Conservation (phyloP, 2,888 invertebrate genomes). For the Vesta saturnalis region DNA sequence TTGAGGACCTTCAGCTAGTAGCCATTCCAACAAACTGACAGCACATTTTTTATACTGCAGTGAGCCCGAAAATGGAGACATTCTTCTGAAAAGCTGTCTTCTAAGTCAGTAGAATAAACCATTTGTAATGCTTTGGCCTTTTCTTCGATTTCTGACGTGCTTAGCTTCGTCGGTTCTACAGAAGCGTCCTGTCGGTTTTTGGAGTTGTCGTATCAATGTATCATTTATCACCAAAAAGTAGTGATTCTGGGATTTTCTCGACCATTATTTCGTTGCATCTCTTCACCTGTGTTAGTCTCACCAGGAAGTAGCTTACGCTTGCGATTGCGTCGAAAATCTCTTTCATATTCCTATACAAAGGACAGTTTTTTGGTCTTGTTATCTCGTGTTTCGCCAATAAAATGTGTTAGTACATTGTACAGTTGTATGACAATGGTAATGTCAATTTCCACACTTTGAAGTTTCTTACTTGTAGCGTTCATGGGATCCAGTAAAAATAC, state of each 20-base stretch:
- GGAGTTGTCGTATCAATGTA: neutral
- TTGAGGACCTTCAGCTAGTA: slow-evolving; percentile 18
- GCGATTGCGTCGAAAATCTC: neutral
- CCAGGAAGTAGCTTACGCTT: slow-evolving; percentile 3
- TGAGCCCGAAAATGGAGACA: slow-evolving; percentile 19
- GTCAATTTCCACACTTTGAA: no score
- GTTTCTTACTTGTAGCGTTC: no score
- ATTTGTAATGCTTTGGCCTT: neutral
- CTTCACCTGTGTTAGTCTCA: slow-evolving; percentile 6
- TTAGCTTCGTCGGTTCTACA: slow-evolving; percentile 3
- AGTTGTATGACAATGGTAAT: no score
- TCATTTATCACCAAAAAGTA: neutral
- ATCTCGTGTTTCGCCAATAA: no score
- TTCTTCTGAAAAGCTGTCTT: slow-evolving; percentile 17
- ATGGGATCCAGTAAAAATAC: no score
- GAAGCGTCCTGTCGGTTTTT: neutral
- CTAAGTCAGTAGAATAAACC: slow-evolving; percentile 8
- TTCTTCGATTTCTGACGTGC: neutral
- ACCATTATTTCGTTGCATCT: slow-evolving; percentile 5
- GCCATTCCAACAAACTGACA: slow-evolving; percentile 18
- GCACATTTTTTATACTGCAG: slow-evolving; percentile 17
- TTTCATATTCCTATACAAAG: neutral
- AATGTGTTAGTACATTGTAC: no score
- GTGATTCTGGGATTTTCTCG: slow-evolving; percentile 7
- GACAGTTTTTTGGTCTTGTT: no score